Evolutionary conservation across 1,140 invertebrate genomes (phyloP), one percentile per base, ranked within the genome.

Genomic region (Tachypleus tridentatus): DNA sequence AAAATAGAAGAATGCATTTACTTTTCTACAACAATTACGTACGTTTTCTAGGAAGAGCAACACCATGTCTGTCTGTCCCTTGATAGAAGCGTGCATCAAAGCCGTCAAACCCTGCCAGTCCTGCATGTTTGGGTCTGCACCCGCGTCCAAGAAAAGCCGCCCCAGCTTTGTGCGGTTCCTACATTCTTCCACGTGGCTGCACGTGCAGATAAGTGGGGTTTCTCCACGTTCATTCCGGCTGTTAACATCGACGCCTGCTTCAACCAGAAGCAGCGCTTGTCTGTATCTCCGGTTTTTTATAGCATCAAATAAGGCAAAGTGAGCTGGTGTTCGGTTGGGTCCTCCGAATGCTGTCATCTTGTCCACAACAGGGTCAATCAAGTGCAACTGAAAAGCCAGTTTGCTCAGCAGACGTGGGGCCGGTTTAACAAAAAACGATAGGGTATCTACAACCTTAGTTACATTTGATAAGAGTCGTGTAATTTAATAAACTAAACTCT

Each of bases 1-100:
- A 29, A 29, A 29, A 29, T 29, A 1, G 29, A 29, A 29, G 29
- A 29, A 29, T 29, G 29, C 29, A 29, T 29, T n/a, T n/a, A n/a
- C n/a, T n/a, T n/a, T n/a, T 29, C 29, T 29, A 29, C 29, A 29
- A 29, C 50, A 10, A 54, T 8, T 59, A 71, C 69, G 71, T 65
- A 74, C 73, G 64, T 72, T 64, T 57, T 72, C 64, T 3, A 74
- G 60, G 5, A 75, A 51, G 2, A 70, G 9, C 9, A 64, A 61
- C 5, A 73, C 59, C 3, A 71, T 63, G 47, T 74, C 70, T 1
- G 64, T 64, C 50, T 72, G 70, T 11, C 72, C 69, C 7, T 69
- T 67, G n/a, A 70, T 70, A 29, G 72, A 69, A 7, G 71, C 70
- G 47, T 71, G 69, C 70, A 75, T 74, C 49, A 75, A 63, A 1